Evolutionary conservation across 2,113 vertebrate species (phyloP), one percentile per base, ranked within the genome.

Genomic region (Corydoras maculifer): DNA sequence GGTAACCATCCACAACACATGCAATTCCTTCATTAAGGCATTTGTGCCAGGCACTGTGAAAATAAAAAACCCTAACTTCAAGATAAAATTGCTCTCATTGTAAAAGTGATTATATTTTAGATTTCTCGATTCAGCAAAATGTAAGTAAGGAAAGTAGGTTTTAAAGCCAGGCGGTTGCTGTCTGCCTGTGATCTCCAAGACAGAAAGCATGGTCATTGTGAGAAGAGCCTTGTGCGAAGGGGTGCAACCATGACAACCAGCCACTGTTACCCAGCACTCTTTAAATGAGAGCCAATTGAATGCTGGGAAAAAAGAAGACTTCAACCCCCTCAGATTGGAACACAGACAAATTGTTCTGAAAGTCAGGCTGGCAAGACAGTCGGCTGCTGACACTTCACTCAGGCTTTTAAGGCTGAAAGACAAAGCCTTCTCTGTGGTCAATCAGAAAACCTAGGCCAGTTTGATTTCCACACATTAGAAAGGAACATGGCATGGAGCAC

Each of bases 221-320:
- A 76, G 72, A 76, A 69, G 67, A 75, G 66, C 53, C 72, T 75
- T 72, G 72, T 83, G 60, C 18, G 72, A 70, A 75, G 73, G 81
- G 74, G 73, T 71, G 82, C 84, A 87, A 86, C 86, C 87, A 86
- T 88, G 87, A 82, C 85, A 87, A 88, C 85, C 74, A 11, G 64
- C 73, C 78, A 74, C 72, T 79, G 82, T 77, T 84, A 81, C 76
- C 69, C 78, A 76, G 79, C 80, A 84, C 79, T 79, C 76, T 49
- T 78, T 79, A 82, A 83, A 84, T 14, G 77, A 83, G 79, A 60
- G 62, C 81, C 54, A 81, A 74, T 43, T 62, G 78, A 77, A 82
- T 76, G 68, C 80, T 82, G 79, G 73, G 73, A 7, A 77, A 72
- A 63, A 64, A 65, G 53, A 57, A 60, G 73, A 68, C 74, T 70